Evolutionary conservation across 2,888 invertebrate species (phyloP).

Genomic region (Ganaspis brasiliensis): DNA sequence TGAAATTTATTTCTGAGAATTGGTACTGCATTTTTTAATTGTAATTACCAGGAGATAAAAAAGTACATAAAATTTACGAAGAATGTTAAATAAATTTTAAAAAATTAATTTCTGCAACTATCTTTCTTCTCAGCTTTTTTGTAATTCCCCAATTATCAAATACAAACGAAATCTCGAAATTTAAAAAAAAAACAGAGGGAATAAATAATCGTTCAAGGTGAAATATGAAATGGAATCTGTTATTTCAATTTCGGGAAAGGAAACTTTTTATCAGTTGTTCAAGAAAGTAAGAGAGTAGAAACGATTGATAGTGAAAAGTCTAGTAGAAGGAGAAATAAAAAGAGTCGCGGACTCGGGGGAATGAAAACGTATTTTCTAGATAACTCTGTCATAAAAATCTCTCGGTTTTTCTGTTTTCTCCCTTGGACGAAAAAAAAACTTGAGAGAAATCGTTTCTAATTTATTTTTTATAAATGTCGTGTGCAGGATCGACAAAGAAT

Average conservation of each 20-base stretch:
- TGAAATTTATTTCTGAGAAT: not conserved
- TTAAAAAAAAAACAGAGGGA: not conserved
- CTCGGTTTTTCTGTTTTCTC: not conserved
- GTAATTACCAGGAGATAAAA: too few relatives aligned
- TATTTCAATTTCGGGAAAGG: not conserved
- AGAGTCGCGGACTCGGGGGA: not conserved
- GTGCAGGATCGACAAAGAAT: constrained; percentile 67
- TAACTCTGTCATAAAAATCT: constrained; percentile 1
- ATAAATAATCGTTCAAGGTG: not conserved
- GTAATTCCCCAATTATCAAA: too few relatives aligned
- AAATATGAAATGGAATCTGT: not conserved
- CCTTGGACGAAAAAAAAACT: not conserved
- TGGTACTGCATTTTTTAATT: too few relatives aligned
- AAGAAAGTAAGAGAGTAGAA: not conserved
- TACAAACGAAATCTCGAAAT: too few relatives aligned
- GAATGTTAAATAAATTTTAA: not conserved
- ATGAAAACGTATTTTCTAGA: constrained; percentile 8
- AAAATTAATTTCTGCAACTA: too few relatives aligned
- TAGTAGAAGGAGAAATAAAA: constrained; percentile 5
- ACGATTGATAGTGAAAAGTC: not conserved
- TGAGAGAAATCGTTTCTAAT: constrained; percentile 17
- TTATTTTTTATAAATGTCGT: constrained; percentile 15
- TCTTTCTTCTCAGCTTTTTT: too few relatives aligned
- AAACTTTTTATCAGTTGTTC: not conserved
- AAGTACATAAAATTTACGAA: not conserved